Base-by-base conservation (phyloP, 2,888 invertebrate species). In the Nomada flava region DNA sequence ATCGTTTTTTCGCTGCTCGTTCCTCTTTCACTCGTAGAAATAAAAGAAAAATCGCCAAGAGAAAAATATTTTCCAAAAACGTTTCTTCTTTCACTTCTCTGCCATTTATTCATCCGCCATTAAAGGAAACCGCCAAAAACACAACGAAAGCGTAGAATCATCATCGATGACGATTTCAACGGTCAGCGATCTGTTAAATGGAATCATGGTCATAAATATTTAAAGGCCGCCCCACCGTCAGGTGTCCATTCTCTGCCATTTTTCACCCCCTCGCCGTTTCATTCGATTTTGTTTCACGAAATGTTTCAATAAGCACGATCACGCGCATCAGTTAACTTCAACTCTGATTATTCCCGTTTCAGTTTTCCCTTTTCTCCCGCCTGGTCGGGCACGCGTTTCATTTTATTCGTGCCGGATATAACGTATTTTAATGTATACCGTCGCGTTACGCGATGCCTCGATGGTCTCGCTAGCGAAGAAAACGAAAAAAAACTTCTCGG, bases 351-450 rank as follows among this genome's bases (percentile, higher is more conserved):
- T 68, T 76, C 53, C 29, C 10, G 20, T 11, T 18, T 29, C 76
- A 36, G 15, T 42, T 60, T 76, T 13, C 52, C 47, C 36, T n/a
- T 62, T 55, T 73, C 44, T 68, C 36, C 65, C 42, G 26, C 47
- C 20, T 26, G 20, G n/a, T 4, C 47, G 15, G 13, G 23, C 65
- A 15, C 55, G 29, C 73, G 65, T 57, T 64, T 73, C 44, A 55
- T 73, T 59, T 29, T 15, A 26, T 55, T 44, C 15, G 0, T 42
- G 44, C 3, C 20, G 20, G 29, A 5, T 23, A 47, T 65, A 73
- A 73, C 55, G 4, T 57, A 65, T 65, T 73, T 73, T 73, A 73
- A 73, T 65, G 44, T 57, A 65, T 73, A 29, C 47, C 13, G 15
- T 11, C 4, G 47, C 15, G 15, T 47, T 36, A 0, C 36, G 36